These are phyloP conservation scores for Caranx ignobilis DNA, from an alignment of 2,113 vertebrate genomes.

Conservation along the genomic window DNA sequence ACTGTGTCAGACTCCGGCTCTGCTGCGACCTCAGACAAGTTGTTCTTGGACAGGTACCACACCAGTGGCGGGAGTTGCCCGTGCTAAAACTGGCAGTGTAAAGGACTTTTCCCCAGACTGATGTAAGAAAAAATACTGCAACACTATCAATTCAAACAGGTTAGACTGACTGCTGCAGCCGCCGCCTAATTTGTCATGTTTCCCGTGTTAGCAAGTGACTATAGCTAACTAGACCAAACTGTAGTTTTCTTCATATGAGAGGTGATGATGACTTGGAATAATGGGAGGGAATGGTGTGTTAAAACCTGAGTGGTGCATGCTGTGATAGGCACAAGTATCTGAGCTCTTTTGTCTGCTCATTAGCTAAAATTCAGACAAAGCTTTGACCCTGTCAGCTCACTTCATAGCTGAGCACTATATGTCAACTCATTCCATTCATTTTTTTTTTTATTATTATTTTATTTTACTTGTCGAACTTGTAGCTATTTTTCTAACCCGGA, in stretches of 20 bases:
- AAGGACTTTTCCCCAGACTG: constrained; percentile 56
- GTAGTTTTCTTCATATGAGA: constrained; percentile 1
- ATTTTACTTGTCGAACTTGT: constrained; percentile 12
- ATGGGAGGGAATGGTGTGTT: not conserved
- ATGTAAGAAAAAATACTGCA: constrained; percentile 40
- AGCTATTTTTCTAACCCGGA: constrained; percentile 33
- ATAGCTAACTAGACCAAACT: not conserved
- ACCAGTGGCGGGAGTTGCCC: constrained; percentile 67
- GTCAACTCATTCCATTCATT: not conserved
- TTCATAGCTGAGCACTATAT: not conserved
- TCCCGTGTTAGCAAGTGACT: constrained; percentile 1
- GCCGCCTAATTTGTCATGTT: constrained; percentile 30
- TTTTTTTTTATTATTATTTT: not conserved
- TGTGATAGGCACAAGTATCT: too few relatives aligned
- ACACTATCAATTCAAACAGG: constrained; percentile 39
- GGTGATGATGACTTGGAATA: constrained; percentile 5
- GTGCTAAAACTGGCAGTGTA: constrained; percentile 58
- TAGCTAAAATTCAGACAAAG: constrained; percentile 2
- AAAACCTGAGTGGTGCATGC: not conserved
- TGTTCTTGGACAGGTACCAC: constrained; percentile 81
- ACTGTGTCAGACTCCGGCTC: constrained; percentile 75
- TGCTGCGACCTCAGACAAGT: constrained; percentile 78
- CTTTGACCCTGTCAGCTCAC: not conserved
- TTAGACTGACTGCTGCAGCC: constrained; percentile 9
- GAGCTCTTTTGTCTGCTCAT: not conserved